These are phyloP conservation scores for Margaritifera margaritifera DNA, from an alignment of 2,888 invertebrate species.

Conservation along the genomic window DNA sequence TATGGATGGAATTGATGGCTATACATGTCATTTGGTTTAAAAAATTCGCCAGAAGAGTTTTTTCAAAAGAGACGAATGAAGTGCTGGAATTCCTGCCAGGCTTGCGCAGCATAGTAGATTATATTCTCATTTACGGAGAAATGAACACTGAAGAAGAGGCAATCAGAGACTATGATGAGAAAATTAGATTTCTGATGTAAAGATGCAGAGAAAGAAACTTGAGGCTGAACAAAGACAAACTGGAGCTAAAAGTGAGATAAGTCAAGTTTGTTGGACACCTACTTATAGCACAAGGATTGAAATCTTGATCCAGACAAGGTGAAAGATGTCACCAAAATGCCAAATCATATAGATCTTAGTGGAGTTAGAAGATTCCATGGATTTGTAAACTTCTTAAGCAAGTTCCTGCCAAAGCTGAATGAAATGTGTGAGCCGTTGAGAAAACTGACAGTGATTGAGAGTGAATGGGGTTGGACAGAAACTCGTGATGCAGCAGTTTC, in stretches of 20 bases:
- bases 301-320: too few species aligned
- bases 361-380: too few species aligned
- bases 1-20: conserved; percentile 42
- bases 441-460: too few species aligned
- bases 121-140: conserved; percentile 34
- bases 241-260: conserved; percentile 23
- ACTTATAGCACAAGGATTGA: too few species aligned
- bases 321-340: too few species aligned
- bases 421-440: too few species aligned
- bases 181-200: conserved; percentile 25
- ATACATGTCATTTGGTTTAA: conserved; percentile 43
- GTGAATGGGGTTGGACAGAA: too few species aligned
- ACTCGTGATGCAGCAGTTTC: too few species aligned
- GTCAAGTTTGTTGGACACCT: too few species aligned
- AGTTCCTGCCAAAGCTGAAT: too few species aligned
- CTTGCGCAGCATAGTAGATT: conserved; percentile 37
- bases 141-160: conserved; percentile 31
- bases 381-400: too few species aligned
- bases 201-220: conserved; percentile 24
- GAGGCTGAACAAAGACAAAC: conserved; percentile 28
- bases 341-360: too few species aligned
- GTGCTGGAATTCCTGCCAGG: conserved; percentile 38
- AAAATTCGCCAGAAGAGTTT: conserved; percentile 29
- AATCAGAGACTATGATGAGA: conserved; percentile 27
- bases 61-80: conserved; percentile 36